Conservation (phyloP, 1,140 invertebrate species). For the Drosophila repletoides region DNA sequence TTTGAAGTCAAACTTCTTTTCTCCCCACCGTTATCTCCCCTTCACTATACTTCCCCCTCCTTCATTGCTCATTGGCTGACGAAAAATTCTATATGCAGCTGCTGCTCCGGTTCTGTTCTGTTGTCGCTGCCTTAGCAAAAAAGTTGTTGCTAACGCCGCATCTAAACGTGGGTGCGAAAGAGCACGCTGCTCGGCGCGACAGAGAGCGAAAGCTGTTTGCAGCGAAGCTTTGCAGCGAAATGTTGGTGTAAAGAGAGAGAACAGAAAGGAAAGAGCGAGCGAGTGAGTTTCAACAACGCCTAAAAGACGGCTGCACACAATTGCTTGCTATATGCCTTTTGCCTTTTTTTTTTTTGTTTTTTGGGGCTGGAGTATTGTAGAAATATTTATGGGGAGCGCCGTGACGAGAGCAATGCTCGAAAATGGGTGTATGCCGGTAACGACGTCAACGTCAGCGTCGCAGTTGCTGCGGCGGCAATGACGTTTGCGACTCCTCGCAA, state of each 20-base stretch:
- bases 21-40: background rate
- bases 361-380: constrained; percentile 23
- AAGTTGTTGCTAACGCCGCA: constrained; percentile 81
- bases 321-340: constrained; percentile 1
- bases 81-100: constrained; percentile 61
- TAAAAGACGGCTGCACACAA: constrained; percentile 57
- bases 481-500: background rate
- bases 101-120: too few species aligned
- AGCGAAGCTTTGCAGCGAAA: constrained; percentile 19
- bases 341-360: too few species aligned
- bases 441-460: background rate
- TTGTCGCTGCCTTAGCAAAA: constrained; percentile 66
- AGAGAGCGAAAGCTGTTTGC: constrained; percentile 10
- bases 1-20: too few species aligned
- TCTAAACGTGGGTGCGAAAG: constrained; percentile 45
- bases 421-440: constrained; percentile 62
- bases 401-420: constrained; percentile 41
- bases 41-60: background rate
- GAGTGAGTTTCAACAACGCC: constrained; percentile 55
- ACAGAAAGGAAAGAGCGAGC: constrained; percentile 12
- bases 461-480: background rate
- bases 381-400: constrained; percentile 22
- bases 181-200: constrained; percentile 25
- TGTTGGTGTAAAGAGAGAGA: constrained; percentile 36
- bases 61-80: constrained; percentile 25